Evolutionary conservation across 2,888 invertebrate species (phyloP), one percentile per base, ranked within the genome.

Genomic region (Stenurella melanura): DNA sequence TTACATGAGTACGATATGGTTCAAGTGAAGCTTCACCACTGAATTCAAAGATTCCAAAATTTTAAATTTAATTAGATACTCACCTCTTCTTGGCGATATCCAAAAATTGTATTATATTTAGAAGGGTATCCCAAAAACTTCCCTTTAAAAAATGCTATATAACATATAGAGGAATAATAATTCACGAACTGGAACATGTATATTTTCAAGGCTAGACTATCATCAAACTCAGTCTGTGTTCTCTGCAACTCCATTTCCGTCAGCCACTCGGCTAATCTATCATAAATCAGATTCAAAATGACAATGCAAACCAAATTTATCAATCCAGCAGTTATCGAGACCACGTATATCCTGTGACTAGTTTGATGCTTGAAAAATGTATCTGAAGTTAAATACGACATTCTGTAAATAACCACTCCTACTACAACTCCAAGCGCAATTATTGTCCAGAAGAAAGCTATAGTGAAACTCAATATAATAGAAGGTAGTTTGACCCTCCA

Each of bases 141-240:
- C 42, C 94, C 94, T 86, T 95, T 94, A 74, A 95, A 89, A 86
- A 95, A 95, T 15, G 94, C 94, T 78, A 97, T 95, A 87, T 97
- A 97, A 90, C 97, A 95, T 79, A 97, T 94, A 21, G 95, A 96
- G 1, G 96, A 94, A 88, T 97, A 97, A 89, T 95, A 96, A 90
- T 97, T 97, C 83, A 97, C 94, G 89, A 97, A 97, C 90, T 97
- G 96, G 82, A 97, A 94, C 81, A 96, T 90, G 89, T 96, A 97
- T 86, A 96, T 94, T 90, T 97, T 97, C 82, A 97, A 90, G 2
- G 96, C 95, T 72, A 96, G 91, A 86, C 95, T 95, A 86, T 96
- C 96, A 83, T 97, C 96, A 87, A 95, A 96, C 89, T 96, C 95
- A 5, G 94, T 94, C 90, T 96, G 96, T 0, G 96, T 96, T 81